phyloP scores from a whole-genome alignment of 1,140 invertebrate species.

The Sitophilus oryzae region DNA sequence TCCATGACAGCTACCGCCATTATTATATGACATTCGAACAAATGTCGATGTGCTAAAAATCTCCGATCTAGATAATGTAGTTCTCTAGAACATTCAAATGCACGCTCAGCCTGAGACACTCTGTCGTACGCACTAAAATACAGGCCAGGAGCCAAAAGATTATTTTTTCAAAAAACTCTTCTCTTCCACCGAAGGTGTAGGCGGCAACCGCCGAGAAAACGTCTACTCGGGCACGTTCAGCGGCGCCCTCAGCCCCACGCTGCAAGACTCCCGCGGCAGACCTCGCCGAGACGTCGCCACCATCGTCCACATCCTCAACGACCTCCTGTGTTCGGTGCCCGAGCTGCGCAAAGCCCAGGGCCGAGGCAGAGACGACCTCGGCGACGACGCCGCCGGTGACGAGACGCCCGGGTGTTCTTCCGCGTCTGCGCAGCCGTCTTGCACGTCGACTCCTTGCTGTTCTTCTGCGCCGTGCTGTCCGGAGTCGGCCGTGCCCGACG shows the following conservation, averaged over 20 bases:
- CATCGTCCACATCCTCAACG: slow-evolving; percentile 92
- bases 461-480: slow-evolving; percentile 9
- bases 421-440: slow-evolving; percentile 26
- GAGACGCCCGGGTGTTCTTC: slow-evolving; percentile 37
- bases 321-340: slow-evolving; percentile 82
- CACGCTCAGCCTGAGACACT: no score
- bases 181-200: no score
- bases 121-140: no score
- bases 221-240: slow-evolving; percentile 78
- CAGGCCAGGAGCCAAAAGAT: not conserved
- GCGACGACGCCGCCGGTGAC: slow-evolving; percentile 14
- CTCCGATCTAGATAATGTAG: no score
- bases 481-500: slow-evolving; percentile 36
- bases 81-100: no score
- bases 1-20: no score
- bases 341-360: slow-evolving; percentile 39
- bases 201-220: slow-evolving; percentile 69
- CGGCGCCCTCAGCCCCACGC: slow-evolving; percentile 87
- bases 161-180: slow-evolving; percentile 8
- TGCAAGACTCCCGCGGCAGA: slow-evolving; percentile 80
- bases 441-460: slow-evolving; percentile 29
- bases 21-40: no score
- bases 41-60: no score
- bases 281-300: slow-evolving; percentile 89
- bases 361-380: slow-evolving; percentile 19